A percentile compares a stretch with the other conserved stretches of the same genome.
Conservation (phyloP, 2,888 invertebrate genomes). For the Thumatha senex region DNA sequence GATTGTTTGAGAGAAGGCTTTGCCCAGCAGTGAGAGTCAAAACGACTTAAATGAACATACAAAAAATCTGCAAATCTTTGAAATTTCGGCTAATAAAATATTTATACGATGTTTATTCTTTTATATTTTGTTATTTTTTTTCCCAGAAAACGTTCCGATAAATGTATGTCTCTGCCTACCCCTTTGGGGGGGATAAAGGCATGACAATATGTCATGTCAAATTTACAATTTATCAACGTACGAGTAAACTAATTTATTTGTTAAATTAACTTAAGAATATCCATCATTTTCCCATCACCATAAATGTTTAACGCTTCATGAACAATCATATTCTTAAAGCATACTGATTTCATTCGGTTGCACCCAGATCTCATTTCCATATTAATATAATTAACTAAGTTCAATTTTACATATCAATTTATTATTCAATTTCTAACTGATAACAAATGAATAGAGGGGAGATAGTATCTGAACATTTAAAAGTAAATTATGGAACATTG, state of each 20-base stretch:
- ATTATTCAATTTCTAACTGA: constrained; percentile 19
- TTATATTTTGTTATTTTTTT: too few relatives aligned
- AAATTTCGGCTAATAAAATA: too few relatives aligned
- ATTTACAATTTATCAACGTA: too few relatives aligned
- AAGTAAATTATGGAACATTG: constrained; percentile 4
- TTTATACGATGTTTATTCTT: too few relatives aligned
- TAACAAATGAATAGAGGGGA: constrained; percentile 16
- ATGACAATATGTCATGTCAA: too few relatives aligned
- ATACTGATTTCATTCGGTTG: constrained; percentile 18
- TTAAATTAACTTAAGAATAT: constrained; percentile 32
- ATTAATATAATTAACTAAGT: constrained; percentile 11
- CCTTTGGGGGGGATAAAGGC: too few relatives aligned
- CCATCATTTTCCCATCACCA: constrained; percentile 29
- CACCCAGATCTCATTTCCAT: constrained; percentile 5
- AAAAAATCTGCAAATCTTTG: too few relatives aligned
- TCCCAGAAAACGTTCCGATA: too few relatives aligned
- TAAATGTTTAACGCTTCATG: constrained; percentile 41
- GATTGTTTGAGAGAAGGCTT: too few relatives aligned
- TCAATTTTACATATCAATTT: constrained; percentile 36
- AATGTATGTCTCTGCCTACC: too few relatives aligned
- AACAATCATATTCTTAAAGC: constrained; percentile 16
- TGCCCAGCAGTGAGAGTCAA: too few relatives aligned
- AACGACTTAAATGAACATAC: too few relatives aligned
- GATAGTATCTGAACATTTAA: constrained; percentile 12
- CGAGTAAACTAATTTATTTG: constrained; percentile 22